These are phyloP conservation scores for Echiichthys vipera DNA, from an alignment of 2,797 vertebrate genomes.

Conservation along the genomic window DNA sequence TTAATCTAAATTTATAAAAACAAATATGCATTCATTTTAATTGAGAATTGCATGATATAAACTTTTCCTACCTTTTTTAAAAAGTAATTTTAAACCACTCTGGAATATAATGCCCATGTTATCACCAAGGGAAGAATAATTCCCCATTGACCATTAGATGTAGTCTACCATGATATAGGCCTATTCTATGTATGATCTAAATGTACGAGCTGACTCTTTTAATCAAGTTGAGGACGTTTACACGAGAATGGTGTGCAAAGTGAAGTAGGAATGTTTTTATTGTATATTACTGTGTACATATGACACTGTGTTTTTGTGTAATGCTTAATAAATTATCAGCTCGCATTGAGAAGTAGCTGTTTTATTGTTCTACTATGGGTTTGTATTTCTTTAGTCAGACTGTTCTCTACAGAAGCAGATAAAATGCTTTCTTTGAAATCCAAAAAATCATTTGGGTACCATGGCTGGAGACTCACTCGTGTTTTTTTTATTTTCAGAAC, in stretches of 20 bases:
- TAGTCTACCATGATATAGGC: conserved; percentile 53
- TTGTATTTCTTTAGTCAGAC: neutral
- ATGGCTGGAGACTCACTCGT: neutral
- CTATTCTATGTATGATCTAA: conserved; percentile 59
- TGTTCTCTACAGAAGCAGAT: neutral
- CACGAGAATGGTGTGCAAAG: conserved; percentile 39
- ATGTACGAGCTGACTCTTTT: conserved; percentile 58
- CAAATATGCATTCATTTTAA: conserved; percentile 21
- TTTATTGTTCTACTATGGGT: conserved; percentile 49
- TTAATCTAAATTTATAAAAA: conserved; percentile 27
- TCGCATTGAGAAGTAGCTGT: conserved; percentile 63
- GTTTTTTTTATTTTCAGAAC: conserved; percentile 20
- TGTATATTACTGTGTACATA: conserved; percentile 83
- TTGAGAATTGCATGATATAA: conserved; percentile 56
- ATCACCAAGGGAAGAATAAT: conserved; percentile 36
- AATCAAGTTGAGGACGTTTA: conserved; percentile 59
- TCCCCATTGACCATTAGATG: conserved; percentile 52
- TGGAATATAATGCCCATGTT: conserved; percentile 42
- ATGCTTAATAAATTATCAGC: conserved; percentile 86
- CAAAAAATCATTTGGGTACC: neutral
- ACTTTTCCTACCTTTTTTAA: neutral
- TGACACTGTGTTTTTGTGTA: conserved; percentile 82
- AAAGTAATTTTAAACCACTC: conserved; percentile 18
- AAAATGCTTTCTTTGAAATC: neutral
- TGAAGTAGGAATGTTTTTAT: conserved; percentile 67